Percentiles rank a stretch among this genome's conserved stretches.
These are phyloP conservation scores for Lasioglossum villosulum DNA, from an alignment of 2,888 invertebrate species.

Conservation along the genomic window DNA sequence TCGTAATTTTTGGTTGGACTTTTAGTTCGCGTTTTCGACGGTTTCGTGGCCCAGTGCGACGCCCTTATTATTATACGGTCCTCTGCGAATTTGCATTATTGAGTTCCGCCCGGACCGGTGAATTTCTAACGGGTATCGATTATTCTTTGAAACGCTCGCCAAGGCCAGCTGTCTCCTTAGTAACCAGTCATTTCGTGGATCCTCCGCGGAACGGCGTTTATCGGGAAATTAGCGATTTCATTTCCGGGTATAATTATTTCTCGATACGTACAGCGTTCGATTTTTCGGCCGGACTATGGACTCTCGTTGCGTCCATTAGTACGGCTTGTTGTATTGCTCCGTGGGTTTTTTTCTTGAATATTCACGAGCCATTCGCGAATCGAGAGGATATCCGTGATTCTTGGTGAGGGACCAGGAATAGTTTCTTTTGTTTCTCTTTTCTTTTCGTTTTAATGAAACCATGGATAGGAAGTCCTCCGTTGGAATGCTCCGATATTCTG, in stretches of 20 bases:
- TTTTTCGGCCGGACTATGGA: not conserved
- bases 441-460: not conserved
- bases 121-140: conserved; percentile 57
- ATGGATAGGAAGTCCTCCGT: not conserved
- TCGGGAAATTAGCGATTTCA: conserved; percentile 3
- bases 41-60: not conserved
- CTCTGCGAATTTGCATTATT: conserved; percentile 58
- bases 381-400: conserved; percentile 3
- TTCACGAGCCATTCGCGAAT: not conserved
- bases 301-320: not conserved
- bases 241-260: not conserved
- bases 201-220: not conserved
- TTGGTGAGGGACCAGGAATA: not conserved
- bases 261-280: not conserved
- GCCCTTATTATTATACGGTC: conserved; percentile 55
- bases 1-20: not conserved
- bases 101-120: conserved; percentile 40
- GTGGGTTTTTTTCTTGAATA: not conserved
- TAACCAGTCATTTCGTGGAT: conserved; percentile 51
- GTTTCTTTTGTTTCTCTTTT: not conserved
- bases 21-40: not conserved
- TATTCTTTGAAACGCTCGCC: conserved; percentile 53
- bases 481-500: not conserved
- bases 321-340: conserved; percentile 1
- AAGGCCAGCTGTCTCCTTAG: conserved; percentile 57